phyloP scores from a whole-genome alignment of 2,888 invertebrate genomes.

The Tethea ocularis region DNA sequence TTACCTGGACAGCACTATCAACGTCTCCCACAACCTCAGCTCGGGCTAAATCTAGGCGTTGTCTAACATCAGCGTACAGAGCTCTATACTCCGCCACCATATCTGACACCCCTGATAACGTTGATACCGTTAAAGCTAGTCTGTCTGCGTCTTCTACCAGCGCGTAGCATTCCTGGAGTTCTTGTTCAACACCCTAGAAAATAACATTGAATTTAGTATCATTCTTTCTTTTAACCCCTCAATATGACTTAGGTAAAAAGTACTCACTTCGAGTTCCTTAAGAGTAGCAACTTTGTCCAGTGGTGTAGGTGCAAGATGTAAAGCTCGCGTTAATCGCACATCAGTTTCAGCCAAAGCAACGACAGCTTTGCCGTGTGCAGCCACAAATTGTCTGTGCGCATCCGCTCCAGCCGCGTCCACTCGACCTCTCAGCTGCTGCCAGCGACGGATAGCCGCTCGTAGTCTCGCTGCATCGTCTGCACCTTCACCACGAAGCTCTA shows the following conservation, averaged over 20 bases:
- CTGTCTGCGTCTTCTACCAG: constrained; percentile 69
- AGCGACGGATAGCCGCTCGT: constrained; percentile 85
- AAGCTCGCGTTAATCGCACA: constrained; percentile 87
- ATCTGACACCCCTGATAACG: constrained; percentile 54
- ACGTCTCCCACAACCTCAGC: constrained; percentile 68
- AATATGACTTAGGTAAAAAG: background rate
- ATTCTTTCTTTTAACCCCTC: background rate
- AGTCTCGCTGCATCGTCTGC: constrained; percentile 87
- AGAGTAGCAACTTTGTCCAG: constrained; percentile 69
- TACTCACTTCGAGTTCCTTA: constrained; percentile 77
- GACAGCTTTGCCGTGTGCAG: constrained; percentile 88
- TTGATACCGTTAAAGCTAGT: constrained; percentile 48
- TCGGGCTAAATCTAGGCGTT: constrained; percentile 62
- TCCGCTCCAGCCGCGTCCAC: constrained; percentile 84
- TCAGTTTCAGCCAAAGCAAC: constrained; percentile 89
- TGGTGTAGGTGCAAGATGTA: constrained; percentile 83
- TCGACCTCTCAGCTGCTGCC: constrained; percentile 86
- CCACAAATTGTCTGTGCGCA: constrained; percentile 87
- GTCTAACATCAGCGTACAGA: constrained; percentile 62
- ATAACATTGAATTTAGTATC: background rate
- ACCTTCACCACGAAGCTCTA: constrained; percentile 86
- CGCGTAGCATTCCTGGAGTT: constrained; percentile 63
- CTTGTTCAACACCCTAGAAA: constrained; percentile 63
- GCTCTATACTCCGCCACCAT: constrained; percentile 74
- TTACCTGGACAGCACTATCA: constrained; percentile 73